Percentiles rank a stretch among this genome's conserved stretches.
Evolutionary conservation across 2,888 invertebrate genomes (phyloP).

Genomic region (Escarpia spicata): DNA sequence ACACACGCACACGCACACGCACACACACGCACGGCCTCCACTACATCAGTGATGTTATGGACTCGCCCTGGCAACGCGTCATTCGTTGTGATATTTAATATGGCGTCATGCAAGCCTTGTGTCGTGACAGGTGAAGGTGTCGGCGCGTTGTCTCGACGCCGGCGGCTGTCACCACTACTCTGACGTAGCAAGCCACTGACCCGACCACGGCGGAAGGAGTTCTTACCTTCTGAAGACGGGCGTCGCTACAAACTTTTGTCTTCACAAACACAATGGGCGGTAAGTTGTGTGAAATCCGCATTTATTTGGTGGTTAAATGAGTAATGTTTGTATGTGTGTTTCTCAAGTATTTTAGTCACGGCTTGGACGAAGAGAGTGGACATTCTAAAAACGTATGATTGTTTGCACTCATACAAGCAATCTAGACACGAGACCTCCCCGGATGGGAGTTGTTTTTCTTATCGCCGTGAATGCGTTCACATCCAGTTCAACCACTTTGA

Average conservation of each 20-base stretch:
- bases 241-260: background rate
- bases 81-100: conserved; percentile 13
- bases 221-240: background rate
- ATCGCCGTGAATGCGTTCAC: background rate
- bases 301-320: background rate
- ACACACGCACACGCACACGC: no score
- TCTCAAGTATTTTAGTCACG: background rate
- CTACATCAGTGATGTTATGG: background rate
- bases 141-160: background rate
- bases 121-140: conserved; percentile 4
- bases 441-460: background rate
- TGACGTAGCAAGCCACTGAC: background rate
- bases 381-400: background rate
- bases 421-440: background rate
- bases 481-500: background rate
- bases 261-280: background rate
- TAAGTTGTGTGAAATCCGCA: background rate
- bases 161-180: background rate
- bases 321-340: background rate
- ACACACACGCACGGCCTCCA: background rate
- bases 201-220: background rate
- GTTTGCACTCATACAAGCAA: background rate
- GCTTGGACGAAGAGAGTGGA: no score
- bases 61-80: background rate
- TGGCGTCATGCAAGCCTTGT: background rate